Percentiles rank a stretch among this genome's conserved stretches.
These are phyloP conservation scores for Lingula anatina DNA, from an alignment of 2,888 invertebrate species.

Conservation along the genomic window DNA sequence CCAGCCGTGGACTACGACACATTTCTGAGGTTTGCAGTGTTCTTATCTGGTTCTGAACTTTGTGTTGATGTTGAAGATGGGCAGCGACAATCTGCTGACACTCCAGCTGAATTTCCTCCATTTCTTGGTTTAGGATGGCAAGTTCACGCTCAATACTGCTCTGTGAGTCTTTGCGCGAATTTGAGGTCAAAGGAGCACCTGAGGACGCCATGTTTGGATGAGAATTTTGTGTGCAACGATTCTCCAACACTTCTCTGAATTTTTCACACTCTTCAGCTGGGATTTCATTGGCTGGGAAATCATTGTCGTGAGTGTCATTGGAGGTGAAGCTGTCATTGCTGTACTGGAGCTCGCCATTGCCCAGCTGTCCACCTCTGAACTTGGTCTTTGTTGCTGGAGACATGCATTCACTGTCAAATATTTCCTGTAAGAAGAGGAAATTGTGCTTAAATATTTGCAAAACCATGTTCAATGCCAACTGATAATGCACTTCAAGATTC, in stretches of 20 bases:
- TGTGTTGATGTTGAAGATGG: slow-evolving; percentile 34
- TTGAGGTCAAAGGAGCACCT: no score
- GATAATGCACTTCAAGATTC: neutral
- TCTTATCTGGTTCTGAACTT: slow-evolving; percentile 9
- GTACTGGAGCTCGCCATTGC: slow-evolving; percentile 46
- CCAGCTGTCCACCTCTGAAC: slow-evolving; percentile 14
- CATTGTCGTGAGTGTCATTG: slow-evolving; percentile 19
- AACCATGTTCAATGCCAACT: neutral
- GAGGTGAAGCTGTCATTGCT: slow-evolving; percentile 43
- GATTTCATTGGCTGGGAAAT: slow-evolving; percentile 26
- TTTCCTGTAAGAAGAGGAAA: slow-evolving; percentile 26
- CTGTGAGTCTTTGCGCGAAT: slow-evolving; percentile 38
- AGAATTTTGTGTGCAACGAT: slow-evolving; percentile 26
- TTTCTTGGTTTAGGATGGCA: slow-evolving; percentile 58
- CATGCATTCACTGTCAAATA: slow-evolving; percentile 33
- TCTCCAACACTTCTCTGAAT: slow-evolving; percentile 40
- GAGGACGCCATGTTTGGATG: slow-evolving; percentile 15
- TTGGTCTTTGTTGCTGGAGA: slow-evolving; percentile 12
- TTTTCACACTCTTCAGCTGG: slow-evolving; percentile 35
- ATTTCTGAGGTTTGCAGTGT: slow-evolving; percentile 17
- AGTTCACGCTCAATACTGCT: slow-evolving; percentile 57
- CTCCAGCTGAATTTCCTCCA: slow-evolving; percentile 60
- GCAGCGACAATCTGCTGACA: slow-evolving; percentile 54
- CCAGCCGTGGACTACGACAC: slow-evolving; percentile 34
- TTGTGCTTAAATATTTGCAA: neutral